A percentile compares a stretch with the other conserved stretches of the same genome.
Evolutionary conservation across 2,113 vertebrate species (phyloP).

Genomic region (Morone saxatilis): DNA sequence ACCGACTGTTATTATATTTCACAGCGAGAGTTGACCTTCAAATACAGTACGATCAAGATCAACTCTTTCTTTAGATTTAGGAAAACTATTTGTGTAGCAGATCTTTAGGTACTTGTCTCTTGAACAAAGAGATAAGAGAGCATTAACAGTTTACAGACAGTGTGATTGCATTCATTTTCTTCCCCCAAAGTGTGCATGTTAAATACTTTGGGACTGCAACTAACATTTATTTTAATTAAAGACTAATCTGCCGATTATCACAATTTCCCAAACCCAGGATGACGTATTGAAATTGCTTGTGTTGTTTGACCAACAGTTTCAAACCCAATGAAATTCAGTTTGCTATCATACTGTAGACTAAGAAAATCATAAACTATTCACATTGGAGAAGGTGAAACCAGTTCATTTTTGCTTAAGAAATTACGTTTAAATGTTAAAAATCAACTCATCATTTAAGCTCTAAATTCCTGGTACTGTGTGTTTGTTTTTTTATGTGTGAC

Average conservation of each 20-base stretch:
- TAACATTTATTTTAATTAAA: neutral
- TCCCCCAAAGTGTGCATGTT: neutral
- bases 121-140: neutral
- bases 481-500: too few species aligned
- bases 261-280: neutral
- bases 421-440: too few species aligned
- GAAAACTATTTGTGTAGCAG: neutral
- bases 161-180: neutral
- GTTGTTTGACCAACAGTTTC: neutral
- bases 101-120: neutral
- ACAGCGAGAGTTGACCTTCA: slow-evolving; percentile 14
- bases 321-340: neutral
- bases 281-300: neutral
- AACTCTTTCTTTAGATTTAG: neutral
- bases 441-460: too few species aligned
- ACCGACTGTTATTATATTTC: slow-evolving; percentile 9
- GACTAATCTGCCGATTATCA: neutral
- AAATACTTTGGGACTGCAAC: neutral
- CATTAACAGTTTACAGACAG: neutral
- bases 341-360: neutral
- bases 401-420: too few species aligned
- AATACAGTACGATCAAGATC: neutral
- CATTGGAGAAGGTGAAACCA: too few species aligned
- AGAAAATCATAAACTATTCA: neutral
- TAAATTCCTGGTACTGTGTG: too few species aligned